A percentile compares a stretch with the other conserved stretches of the same genome.
Evolutionary conservation across 2,888 invertebrate species (phyloP).

Genomic region (Oxycera nigricornis): DNA sequence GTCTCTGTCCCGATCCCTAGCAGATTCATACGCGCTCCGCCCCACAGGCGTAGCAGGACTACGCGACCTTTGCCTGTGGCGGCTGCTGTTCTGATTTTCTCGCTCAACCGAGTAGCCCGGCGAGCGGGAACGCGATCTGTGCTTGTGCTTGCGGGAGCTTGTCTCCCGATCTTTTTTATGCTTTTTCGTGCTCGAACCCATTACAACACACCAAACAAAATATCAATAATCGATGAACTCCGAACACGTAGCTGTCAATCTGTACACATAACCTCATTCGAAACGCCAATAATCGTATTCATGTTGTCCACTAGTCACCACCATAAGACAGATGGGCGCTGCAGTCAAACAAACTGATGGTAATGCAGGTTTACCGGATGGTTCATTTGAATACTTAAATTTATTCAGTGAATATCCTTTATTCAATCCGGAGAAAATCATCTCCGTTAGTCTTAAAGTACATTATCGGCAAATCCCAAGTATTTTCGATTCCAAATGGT

Average conservation of each 20-base stretch:
- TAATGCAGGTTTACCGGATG: not conserved
- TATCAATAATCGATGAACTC: no score
- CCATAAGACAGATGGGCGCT: no score
- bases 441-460: no score
- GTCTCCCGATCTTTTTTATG: slow-evolving; percentile 57
- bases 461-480: no score
- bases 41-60: not conserved
- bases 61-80: slow-evolving; percentile 14
- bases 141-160: slow-evolving; percentile 55
- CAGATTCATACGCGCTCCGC: slow-evolving; percentile 8
- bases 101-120: slow-evolving; percentile 45
- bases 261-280: not conserved
- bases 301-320: no score
- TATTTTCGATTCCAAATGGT: no score
- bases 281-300: not conserved
- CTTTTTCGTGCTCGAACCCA: slow-evolving; percentile 61
- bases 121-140: slow-evolving; percentile 52
- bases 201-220: slow-evolving; percentile 46
- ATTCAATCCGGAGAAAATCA: not conserved
- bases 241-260: not conserved
- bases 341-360: no score
- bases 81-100: not conserved
- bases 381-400: not conserved
- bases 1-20: slow-evolving; percentile 5
- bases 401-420: not conserved